Percentiles rank a stretch among this genome's conserved stretches.
phyloP scores from a whole-genome alignment of 2,888 invertebrate species.

The Philopedon plagiatum region DNA sequence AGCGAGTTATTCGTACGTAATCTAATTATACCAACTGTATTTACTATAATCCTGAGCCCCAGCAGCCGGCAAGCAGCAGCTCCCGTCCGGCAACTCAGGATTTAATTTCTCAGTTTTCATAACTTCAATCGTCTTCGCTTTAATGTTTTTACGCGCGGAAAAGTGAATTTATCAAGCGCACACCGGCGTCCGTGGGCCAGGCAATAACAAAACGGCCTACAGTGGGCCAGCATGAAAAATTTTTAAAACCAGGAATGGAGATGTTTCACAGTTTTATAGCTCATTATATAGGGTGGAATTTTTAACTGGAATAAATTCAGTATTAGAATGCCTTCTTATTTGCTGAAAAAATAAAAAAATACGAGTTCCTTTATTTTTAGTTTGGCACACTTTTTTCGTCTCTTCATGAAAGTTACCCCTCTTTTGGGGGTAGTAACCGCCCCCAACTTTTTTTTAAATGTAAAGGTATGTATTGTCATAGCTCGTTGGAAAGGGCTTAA shows the following conservation, averaged over 20 bases:
- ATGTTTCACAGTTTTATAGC: too few species aligned
- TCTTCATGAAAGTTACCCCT: too few species aligned
- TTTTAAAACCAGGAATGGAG: too few species aligned
- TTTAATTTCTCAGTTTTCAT: conserved; percentile 70
- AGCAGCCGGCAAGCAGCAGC: conserved; percentile 44
- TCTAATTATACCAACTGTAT: conserved; percentile 68
- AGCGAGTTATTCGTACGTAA: conserved; percentile 68
- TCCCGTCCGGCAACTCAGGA: conserved; percentile 57
- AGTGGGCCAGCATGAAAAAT: conserved; percentile 25
- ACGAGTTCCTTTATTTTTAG: too few species aligned
- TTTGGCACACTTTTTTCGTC: too few species aligned
- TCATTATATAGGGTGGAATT: background rate
- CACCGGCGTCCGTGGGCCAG: conserved; percentile 62
- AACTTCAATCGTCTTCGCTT: conserved; percentile 69
- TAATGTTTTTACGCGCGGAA: conserved; percentile 68
- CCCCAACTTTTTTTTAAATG: too few species aligned
- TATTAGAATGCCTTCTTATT: too few species aligned
- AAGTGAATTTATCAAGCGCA: conserved; percentile 70
- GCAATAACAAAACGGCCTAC: conserved; percentile 29
- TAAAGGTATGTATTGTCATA: too few species aligned
- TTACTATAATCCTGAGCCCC: conserved; percentile 63
- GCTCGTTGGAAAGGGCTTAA: too few species aligned
- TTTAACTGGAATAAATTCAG: too few species aligned
- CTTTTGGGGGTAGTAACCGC: too few species aligned
- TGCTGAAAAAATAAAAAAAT: too few species aligned